Evolutionary conservation across 2,797 vertebrate genomes (phyloP), one percentile per base, ranked within the genome.

Genomic region (Microctenopoma steveboyesi): DNA sequence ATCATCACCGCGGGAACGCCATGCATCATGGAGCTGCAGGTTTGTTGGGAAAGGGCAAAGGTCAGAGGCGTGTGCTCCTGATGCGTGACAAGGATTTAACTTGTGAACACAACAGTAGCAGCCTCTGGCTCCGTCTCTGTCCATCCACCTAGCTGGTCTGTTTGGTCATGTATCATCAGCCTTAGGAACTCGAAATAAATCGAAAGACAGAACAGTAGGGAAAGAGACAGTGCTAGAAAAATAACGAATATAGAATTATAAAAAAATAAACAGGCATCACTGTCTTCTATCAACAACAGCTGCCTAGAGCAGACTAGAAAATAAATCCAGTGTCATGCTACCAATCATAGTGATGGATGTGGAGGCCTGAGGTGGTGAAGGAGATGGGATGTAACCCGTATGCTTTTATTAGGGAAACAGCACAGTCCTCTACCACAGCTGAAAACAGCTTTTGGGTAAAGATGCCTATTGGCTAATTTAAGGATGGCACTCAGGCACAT

Each of bases 1-100:
- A 96, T 95, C 95, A 96, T 96, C 92, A 96, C 94, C 30, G 96
- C 93, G 89, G 97, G 96, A 92, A 95, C 94, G 65, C 87, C 59
- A 72, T 98, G 96, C 93, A 98, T 94, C 91, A 95, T 94, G 84
- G 97, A 97, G 91, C 97, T 98, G 79, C 45, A 15, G 73, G 51
- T 46, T 0, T 59, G 72, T 5, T 53, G 37, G 63, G 64, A 27
- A 64, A 79, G 69, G 3, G 45, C 14, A 84, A 18, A 71, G 76
- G 78, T 88, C 78, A 83, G 42, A 63, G 15, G 54, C 39, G 15
- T 8, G 4, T 3, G 33, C 15, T 74, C 51, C 3, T 14, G 52
- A 18, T 0, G 12, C 61, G 4, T 16, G 50, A 55, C 16, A 43
- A 2, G 13, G 16, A 49, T 25, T 73, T 45, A 59, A 47, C 47